These are phyloP conservation scores for Podabrus alpinus DNA, from an alignment of 2,888 invertebrate genomes.

Conservation along the genomic window DNA sequence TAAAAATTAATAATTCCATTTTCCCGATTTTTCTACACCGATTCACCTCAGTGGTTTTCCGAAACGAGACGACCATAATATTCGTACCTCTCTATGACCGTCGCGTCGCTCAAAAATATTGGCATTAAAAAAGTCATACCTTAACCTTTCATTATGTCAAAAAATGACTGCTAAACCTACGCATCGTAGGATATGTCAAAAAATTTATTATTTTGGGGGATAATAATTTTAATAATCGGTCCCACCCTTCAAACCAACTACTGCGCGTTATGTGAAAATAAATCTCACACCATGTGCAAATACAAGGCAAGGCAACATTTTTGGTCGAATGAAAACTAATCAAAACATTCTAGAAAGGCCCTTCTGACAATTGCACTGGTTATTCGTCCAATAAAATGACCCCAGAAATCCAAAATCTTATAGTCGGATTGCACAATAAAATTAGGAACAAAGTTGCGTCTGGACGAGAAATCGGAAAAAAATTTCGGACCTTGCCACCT, in stretches of 20 bases:
- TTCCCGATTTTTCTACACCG: too few relatives aligned
- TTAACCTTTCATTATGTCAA: neutral
- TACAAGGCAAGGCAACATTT: conserved; percentile 3
- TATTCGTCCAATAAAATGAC: conserved; percentile 1
- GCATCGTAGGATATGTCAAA: neutral
- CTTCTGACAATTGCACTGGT: neutral
- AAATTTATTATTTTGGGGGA: neutral
- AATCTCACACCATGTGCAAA: conserved; percentile 14
- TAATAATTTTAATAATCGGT: neutral
- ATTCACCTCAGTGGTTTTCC: too few relatives aligned
- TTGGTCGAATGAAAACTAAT: neutral
- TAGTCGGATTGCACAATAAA: conserved; percentile 6
- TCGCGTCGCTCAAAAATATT: too few relatives aligned
- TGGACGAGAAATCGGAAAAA: conserved; percentile 2
- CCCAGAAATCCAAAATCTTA: neutral
- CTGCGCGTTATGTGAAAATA: conserved; percentile 10
- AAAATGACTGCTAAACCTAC: neutral
- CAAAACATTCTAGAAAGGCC: neutral
- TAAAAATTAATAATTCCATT: neutral
- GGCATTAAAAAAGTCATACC: too few relatives aligned
- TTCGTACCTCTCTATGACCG: too few relatives aligned
- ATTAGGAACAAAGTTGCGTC: conserved; percentile 5
- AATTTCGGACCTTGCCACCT: neutral
- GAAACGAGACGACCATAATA: too few relatives aligned
- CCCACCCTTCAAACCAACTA: neutral